Evolutionary conservation across 2,888 invertebrate species (phyloP).

Genomic region (Flexamia atlantica): DNA sequence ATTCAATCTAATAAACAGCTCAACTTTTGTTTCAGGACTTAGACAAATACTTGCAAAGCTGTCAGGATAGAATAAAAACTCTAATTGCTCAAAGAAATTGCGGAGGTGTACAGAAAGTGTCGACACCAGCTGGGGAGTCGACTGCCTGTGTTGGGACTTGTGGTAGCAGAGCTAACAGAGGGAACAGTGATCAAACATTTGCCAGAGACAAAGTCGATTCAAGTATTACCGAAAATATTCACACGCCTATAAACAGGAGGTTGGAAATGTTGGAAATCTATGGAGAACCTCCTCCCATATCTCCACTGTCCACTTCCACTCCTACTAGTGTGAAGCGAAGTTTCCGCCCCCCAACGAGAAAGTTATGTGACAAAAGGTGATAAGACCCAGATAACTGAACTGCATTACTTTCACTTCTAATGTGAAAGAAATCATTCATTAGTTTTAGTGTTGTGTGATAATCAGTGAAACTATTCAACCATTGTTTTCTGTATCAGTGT

Average conservation of each 20-base stretch:
- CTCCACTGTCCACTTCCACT: neutral
- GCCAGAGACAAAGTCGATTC: neutral
- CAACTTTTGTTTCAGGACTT: slow-evolving; percentile 31
- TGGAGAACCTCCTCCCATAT: slow-evolving; percentile 41
- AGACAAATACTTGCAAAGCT: neutral
- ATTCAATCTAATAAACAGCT: no score
- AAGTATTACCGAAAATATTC: neutral
- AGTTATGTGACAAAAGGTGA: neutral
- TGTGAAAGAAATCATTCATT: neutral
- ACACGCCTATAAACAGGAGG: slow-evolving; percentile 15
- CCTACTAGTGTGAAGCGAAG: slow-evolving; percentile 18
- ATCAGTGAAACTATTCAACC: neutral
- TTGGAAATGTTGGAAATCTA: slow-evolving; percentile 18
- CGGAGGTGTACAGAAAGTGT: neutral
- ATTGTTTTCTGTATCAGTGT: neutral
- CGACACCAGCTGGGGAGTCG: neutral
- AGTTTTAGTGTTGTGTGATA: neutral
- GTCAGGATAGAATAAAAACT: slow-evolving; percentile 26
- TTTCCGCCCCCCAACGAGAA: slow-evolving; percentile 29
- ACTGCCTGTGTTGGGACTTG: neutral
- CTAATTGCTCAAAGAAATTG: slow-evolving; percentile 27
- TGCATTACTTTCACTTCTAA: neutral
- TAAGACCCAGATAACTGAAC: neutral
- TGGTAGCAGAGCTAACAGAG: neutral
- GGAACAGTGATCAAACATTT: neutral